phyloP scores from a whole-genome alignment of 2,888 invertebrate species.

The Smittia aterrima region DNA sequence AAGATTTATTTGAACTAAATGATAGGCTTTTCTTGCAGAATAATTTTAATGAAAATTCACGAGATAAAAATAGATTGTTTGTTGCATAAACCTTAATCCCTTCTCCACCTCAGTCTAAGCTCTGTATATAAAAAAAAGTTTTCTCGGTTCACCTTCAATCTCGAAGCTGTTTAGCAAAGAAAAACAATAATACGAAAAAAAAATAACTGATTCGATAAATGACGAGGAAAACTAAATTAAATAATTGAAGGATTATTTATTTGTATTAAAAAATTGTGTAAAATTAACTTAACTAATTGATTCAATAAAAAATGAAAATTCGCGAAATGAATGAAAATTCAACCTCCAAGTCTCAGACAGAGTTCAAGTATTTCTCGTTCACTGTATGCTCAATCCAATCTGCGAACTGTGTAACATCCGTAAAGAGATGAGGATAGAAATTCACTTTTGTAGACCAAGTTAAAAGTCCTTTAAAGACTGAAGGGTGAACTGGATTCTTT shows the following conservation, averaged over 20 bases:
- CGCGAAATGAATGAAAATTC: slow-evolving; percentile 9
- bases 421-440: slow-evolving; percentile 35
- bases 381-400: slow-evolving; percentile 38
- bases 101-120: not conserved
- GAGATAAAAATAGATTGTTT: slow-evolving; percentile 1
- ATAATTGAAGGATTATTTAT: slow-evolving; percentile 14
- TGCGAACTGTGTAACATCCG: slow-evolving; percentile 32
- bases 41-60: not conserved
- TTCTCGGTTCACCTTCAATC: not conserved
- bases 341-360: not conserved
- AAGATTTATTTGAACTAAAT: not conserved
- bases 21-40: slow-evolving; percentile 2
- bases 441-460: slow-evolving; percentile 35
- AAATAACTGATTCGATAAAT: not conserved
- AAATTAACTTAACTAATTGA: slow-evolving; percentile 23
- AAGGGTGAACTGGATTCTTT: not conserved
- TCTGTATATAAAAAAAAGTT: slow-evolving; percentile 11
- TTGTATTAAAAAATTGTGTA: slow-evolving; percentile 5
- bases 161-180: not conserved
- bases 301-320: slow-evolving; percentile 13
- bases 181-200: not conserved
- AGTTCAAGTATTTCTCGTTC: slow-evolving; percentile 26
- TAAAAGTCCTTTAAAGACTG: slow-evolving; percentile 26
- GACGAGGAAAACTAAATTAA: slow-evolving; percentile 2
- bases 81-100: slow-evolving; percentile 11